Conservation (phyloP, 2,888 invertebrate species). For the Matsumyia berberina region DNA sequence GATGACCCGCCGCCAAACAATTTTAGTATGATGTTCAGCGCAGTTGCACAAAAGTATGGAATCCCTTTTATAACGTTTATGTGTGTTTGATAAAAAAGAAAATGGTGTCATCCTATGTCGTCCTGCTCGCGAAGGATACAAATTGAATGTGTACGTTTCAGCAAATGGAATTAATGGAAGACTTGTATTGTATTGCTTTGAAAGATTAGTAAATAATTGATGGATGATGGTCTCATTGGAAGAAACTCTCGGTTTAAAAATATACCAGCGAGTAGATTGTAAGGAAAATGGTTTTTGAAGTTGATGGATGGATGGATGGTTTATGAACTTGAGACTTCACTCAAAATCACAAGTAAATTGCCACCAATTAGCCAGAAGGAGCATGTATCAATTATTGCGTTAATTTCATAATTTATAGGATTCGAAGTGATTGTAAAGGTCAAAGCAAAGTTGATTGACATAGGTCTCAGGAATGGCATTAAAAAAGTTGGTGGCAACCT, state of each 20-base stretch:
- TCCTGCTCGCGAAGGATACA: slow-evolving; percentile 4
- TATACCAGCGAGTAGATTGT: not conserved
- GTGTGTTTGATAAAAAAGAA: slow-evolving; percentile 42
- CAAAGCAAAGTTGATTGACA: slow-evolving; percentile 5
- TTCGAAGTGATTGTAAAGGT: not conserved
- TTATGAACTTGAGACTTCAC: not conserved
- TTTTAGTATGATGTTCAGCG: slow-evolving; percentile 34
- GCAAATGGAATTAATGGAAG: slow-evolving; percentile 10
- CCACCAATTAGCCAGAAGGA: not conserved
- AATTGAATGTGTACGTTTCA: not conserved
- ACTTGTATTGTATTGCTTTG: slow-evolving; percentile 2
- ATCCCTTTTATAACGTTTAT: slow-evolving; percentile 13
- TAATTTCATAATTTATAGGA: not conserved
- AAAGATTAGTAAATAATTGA: slow-evolving; percentile 30
- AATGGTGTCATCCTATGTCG: slow-evolving; percentile 61
- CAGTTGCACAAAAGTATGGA: slow-evolving; percentile 44
- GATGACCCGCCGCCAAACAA: too few species aligned
- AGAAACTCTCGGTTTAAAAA: not conserved
- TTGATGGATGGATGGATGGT: not conserved
- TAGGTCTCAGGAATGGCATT: not conserved
- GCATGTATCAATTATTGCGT: not conserved
- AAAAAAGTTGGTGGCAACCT: not conserved
- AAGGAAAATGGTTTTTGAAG: not conserved
- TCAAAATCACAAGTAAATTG: not conserved
- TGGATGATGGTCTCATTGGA: slow-evolving; percentile 10